These are phyloP conservation scores for Notolepis coatsorum DNA, from an alignment of 2,797 vertebrate species.

Conservation along the genomic window DNA sequence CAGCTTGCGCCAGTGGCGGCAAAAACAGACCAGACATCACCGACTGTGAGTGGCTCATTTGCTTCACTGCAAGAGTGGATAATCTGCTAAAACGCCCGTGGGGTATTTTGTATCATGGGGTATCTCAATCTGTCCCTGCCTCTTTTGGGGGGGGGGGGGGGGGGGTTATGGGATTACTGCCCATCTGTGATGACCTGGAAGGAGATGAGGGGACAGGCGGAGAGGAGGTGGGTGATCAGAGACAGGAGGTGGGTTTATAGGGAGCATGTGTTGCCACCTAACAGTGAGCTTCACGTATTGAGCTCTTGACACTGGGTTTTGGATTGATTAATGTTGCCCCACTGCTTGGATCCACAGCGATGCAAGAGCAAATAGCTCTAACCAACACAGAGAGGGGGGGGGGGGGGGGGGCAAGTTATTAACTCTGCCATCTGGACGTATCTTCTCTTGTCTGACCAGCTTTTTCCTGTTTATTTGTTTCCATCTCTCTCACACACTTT, in stretches of 20 bases:
- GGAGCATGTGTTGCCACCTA: not conserved
- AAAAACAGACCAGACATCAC: too few species aligned
- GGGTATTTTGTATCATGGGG: too few species aligned
- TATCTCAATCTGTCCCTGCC: not conserved
- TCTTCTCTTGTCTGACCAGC: not conserved
- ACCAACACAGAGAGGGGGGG: not conserved
- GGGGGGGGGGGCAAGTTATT: not conserved
- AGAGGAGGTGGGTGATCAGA: not conserved
- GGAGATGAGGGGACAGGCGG: not conserved
- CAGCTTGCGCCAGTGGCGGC: too few species aligned
- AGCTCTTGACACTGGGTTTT: conserved; percentile 19
- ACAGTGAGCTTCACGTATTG: not conserved
- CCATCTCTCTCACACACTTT: not conserved
- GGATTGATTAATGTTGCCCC: conserved; percentile 12
- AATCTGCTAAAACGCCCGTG: too few species aligned
- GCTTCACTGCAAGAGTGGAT: too few species aligned
- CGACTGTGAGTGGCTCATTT: not conserved
- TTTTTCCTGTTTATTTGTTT: not conserved
- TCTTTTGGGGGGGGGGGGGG: not conserved
- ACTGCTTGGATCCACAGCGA: not conserved
- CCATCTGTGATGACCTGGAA: not conserved
- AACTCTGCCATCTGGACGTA: not conserved
- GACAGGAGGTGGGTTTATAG: not conserved
- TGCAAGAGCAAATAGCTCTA: not conserved
- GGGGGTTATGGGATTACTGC: not conserved